phyloP scores from a whole-genome alignment of 2,888 invertebrate genomes.

The Aphodius sticticus region DNA sequence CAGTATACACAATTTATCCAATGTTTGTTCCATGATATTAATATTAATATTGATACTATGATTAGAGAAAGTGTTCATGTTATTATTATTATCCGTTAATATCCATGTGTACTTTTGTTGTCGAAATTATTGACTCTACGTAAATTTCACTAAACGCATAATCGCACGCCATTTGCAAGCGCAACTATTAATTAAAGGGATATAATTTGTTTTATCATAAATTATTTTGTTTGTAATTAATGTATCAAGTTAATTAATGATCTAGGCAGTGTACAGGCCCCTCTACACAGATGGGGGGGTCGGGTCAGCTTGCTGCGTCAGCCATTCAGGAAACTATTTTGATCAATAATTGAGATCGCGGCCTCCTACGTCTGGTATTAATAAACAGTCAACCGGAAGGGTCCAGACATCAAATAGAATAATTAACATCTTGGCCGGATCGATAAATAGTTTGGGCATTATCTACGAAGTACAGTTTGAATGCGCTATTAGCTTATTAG shows the following conservation, averaged over 20 bases:
- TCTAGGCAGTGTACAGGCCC: not conserved
- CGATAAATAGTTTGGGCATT: not conserved
- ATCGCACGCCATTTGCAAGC: not conserved
- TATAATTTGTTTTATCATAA: not conserved
- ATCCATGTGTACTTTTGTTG: not conserved
- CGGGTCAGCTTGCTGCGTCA: not conserved
- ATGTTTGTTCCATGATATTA: not conserved
- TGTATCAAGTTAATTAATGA: not conserved
- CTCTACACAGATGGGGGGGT: not conserved
- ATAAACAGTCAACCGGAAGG: conserved; percentile 4
- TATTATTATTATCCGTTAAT: not conserved
- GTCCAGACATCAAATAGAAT: not conserved
- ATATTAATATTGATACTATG: not conserved
- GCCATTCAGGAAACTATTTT: not conserved
- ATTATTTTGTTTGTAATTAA: conserved; percentile 4
- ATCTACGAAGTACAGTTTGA: not conserved
- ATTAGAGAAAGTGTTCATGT: not conserved
- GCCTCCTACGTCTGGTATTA: not conserved
- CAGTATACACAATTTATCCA: not conserved
- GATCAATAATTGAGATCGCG: conserved; percentile 4
- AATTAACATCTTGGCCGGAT: not conserved
- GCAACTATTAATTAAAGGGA: not conserved
- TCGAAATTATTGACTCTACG: not conserved
- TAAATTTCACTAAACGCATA: not conserved
- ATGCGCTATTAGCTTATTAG: not conserved